phyloP scores from a whole-genome alignment of 2,113 vertebrate genomes.

The Takifugu bimaculatus region DNA sequence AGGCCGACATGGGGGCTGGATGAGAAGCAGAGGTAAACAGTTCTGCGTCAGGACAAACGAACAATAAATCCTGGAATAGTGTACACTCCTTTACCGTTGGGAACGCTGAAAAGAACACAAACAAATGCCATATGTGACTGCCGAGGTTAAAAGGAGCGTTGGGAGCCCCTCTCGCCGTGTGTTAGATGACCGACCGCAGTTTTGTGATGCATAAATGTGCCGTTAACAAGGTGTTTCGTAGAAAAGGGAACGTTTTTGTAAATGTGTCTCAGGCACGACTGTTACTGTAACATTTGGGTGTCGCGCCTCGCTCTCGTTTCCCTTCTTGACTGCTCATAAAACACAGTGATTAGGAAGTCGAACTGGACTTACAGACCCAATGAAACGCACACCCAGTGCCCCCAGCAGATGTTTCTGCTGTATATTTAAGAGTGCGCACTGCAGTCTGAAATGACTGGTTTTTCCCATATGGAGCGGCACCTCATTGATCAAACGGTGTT shows the following conservation, averaged over 20 bases:
- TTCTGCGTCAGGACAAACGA: too few relatives aligned
- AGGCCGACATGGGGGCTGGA: too few relatives aligned
- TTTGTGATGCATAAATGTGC: slow-evolving; percentile 1
- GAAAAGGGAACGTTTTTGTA: not conserved
- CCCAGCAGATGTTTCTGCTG: slow-evolving; percentile 38
- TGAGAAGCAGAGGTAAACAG: too few relatives aligned
- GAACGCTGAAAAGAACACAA: too few relatives aligned
- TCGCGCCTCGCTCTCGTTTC: slow-evolving; percentile 15
- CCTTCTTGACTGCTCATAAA: slow-evolving; percentile 48
- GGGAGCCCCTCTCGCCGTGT: not conserved
- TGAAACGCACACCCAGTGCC: slow-evolving; percentile 28
- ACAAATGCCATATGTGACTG: too few relatives aligned
- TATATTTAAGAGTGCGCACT: slow-evolving; percentile 26
- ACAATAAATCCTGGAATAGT: too few relatives aligned
- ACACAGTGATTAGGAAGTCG: slow-evolving; percentile 38
- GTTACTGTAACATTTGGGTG: slow-evolving; percentile 59
- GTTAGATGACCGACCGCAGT: too few relatives aligned
- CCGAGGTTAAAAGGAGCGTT: too few relatives aligned
- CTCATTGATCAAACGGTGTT: slow-evolving; percentile 1
- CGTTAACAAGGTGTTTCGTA: not conserved
- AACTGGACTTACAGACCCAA: slow-evolving; percentile 6
- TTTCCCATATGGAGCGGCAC: not conserved
- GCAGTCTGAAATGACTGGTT: slow-evolving; percentile 43
- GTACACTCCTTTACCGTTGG: too few relatives aligned
- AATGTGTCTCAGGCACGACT: slow-evolving; percentile 9